Evolutionary conservation across 2,888 invertebrate species (phyloP), one percentile per base, ranked within the genome.

Genomic region (Oscheius sp.): DNA sequence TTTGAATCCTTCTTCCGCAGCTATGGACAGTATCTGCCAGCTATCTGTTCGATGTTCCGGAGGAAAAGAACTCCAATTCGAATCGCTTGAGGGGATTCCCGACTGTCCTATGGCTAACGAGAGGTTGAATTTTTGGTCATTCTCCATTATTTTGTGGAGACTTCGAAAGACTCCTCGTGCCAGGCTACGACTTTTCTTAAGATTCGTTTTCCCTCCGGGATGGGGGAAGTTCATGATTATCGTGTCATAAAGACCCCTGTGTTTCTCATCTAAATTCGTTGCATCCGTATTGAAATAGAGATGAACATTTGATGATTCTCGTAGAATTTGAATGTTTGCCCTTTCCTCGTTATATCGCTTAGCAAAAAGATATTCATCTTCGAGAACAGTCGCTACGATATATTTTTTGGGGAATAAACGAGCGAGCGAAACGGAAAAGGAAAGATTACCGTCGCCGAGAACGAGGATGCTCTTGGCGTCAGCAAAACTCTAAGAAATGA

Each of bases 141-240:
- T 14, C 2, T 14, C 33, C 72, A 79, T 61, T 4, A 79, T 68
- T 0, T 22, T 6, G 9, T 65, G 32, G 5, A 78, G 68, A 38
- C 74, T 75, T 26, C 51, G 32, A 47, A 85, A 78, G 32, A 85
- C 74, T 24, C 73, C 84, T 65, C 81, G 84, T 3, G 90, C 83
- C 24, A 90, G 86, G 32, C 87, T 84, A 67, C 90, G 87, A 82
- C 90, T 90, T 64, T 87, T 87, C 76, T 89, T 88, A 66, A 90
- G 88, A 80, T 90, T 89, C 85, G 90, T 90, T 86, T 90, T 90
- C 6, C 90, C 90, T 33, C 90, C 90, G 44, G 88, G 87, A 83
- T 90, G 90, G 8, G 90, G 90, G 80, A 91, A 90, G 80, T 91
- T 90, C 85, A 91, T 90, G 61, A 90, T 86, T 41, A 91, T 88